Percentiles rank a stretch among this genome's conserved stretches.
phyloP scores from a whole-genome alignment of 64 coral and sea anemone species.

The Acropora yongei region DNA sequence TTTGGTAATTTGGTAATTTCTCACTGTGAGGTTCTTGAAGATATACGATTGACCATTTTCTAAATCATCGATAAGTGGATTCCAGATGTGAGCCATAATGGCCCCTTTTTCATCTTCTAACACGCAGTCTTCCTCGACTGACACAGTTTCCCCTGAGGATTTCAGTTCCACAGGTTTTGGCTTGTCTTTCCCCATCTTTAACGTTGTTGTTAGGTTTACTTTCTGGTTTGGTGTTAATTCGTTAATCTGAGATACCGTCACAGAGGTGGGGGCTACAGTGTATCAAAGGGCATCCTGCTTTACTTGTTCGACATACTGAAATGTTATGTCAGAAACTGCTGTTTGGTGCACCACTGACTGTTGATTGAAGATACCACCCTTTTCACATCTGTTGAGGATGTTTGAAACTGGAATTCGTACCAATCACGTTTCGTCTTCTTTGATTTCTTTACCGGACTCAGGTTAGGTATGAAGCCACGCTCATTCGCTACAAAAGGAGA shows the following conservation, averaged over 20 bases:
- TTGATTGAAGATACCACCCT: slow-evolving; percentile 48
- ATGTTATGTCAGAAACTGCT: slow-evolving; percentile 19
- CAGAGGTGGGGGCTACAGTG: not conserved
- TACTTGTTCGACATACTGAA: not conserved
- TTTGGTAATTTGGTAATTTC: slow-evolving; percentile 21
- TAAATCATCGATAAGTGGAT: slow-evolving; percentile 24
- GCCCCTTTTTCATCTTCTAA: slow-evolving; percentile 20
- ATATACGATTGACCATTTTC: slow-evolving; percentile 35
- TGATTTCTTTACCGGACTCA: slow-evolving; percentile 1
- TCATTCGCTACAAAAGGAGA: not conserved
- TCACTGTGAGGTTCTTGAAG: slow-evolving; percentile 42
- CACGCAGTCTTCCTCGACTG: slow-evolving; percentile 45
- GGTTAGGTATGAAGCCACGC: not conserved
- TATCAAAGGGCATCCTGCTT: not conserved
- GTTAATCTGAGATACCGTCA: slow-evolving; percentile 1
- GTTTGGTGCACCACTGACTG: slow-evolving; percentile 5
- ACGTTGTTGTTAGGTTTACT: not conserved
- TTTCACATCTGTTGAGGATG: slow-evolving; percentile 35
- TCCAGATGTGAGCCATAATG: slow-evolving; percentile 47
- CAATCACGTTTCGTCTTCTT: not conserved
- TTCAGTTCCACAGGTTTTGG: slow-evolving; percentile 31
- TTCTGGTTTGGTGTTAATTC: not conserved
- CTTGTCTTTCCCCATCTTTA: slow-evolving; percentile 33
- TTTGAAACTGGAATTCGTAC: slow-evolving; percentile 56
- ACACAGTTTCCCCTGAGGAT: slow-evolving; percentile 11